Conservation (phyloP, 2,113 vertebrate genomes). For the Sarotherodon lohbergeri region DNA sequence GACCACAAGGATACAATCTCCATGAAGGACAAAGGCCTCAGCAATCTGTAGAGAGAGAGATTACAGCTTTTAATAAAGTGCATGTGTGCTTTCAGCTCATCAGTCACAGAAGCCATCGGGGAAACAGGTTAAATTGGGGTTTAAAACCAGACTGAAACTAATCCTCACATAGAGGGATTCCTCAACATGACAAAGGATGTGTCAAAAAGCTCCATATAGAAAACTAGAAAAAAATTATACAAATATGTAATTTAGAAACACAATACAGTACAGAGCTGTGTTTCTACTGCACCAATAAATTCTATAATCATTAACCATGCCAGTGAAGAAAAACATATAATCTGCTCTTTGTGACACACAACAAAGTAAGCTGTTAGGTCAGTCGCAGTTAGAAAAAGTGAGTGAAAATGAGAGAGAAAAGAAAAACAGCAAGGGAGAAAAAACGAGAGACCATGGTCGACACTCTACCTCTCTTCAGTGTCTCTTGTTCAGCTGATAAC, state of each 20-base stretch:
- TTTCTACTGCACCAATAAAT: background rate
- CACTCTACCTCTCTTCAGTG: slow-evolving; percentile 46
- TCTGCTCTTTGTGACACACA: background rate
- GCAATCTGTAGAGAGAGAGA: slow-evolving; percentile 78
- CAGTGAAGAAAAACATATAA: background rate
- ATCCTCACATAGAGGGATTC: background rate
- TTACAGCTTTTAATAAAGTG: background rate
- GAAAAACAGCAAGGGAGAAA: background rate
- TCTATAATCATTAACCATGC: background rate
- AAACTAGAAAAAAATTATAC: background rate
- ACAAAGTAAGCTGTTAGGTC: background rate
- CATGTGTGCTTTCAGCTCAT: background rate
- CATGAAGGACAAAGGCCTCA: slow-evolving; percentile 86
- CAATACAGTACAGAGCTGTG: background rate
- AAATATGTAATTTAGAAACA: background rate
- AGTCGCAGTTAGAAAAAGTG: background rate
- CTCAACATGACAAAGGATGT: background rate
- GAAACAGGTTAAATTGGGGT: background rate
- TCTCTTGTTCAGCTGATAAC: slow-evolving; percentile 44
- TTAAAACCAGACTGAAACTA: background rate
- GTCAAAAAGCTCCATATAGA: background rate
- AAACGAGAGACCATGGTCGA: background rate
- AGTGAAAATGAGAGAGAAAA: background rate
- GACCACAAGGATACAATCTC: slow-evolving; percentile 92
- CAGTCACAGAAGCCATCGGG: background rate